A percentile compares a stretch with the other conserved stretches of the same genome.
These are phyloP conservation scores for Linepithema humile DNA, from an alignment of 1,140 invertebrate species.

Conservation along the genomic window DNA sequence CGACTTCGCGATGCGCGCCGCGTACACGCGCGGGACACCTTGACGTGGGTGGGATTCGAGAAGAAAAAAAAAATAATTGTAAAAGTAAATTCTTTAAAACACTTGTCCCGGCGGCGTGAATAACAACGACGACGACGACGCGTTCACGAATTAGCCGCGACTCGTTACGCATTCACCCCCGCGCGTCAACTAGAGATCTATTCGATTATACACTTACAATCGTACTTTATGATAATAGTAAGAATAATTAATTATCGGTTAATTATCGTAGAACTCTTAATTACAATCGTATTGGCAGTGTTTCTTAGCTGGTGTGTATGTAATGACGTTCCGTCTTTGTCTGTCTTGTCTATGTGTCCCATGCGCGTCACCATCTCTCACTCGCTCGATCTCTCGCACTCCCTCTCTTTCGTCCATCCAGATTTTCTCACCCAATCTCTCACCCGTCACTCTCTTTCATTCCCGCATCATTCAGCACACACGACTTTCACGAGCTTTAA, in stretches of 20 bases:
- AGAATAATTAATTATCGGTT: slow-evolving; percentile 72
- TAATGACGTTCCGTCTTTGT: slow-evolving; percentile 44
- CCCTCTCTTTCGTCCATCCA: not conserved
- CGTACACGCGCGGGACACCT: not conserved
- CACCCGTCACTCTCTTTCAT: not conserved
- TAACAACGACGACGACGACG: not conserved
- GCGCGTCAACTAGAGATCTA: slow-evolving; percentile 71
- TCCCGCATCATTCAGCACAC: not conserved
- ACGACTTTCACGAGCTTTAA: slow-evolving; percentile 21
- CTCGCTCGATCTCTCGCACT: slow-evolving; percentile 14
- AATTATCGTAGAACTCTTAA: slow-evolving; percentile 76
- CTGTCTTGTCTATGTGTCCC: slow-evolving; percentile 25
- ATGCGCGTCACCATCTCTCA: slow-evolving; percentile 7
- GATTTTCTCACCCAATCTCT: not conserved
- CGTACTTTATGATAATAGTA: slow-evolving; percentile 68
- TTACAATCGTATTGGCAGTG: slow-evolving; percentile 83
- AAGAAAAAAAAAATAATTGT: slow-evolving; percentile 26
- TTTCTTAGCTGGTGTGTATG: slow-evolving; percentile 77
- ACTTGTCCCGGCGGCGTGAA: not conserved
- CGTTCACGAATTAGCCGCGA: slow-evolving; percentile 3
- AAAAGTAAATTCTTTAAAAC: slow-evolving; percentile 17
- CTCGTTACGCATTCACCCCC: not conserved
- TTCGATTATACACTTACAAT: slow-evolving; percentile 66
- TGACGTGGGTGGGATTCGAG: not conserved
- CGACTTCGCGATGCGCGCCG: not conserved